A percentile compares a stretch with the other conserved stretches of the same genome.
phyloP scores from a whole-genome alignment of 1,140 invertebrate species.

The Zaprionus taronus region DNA sequence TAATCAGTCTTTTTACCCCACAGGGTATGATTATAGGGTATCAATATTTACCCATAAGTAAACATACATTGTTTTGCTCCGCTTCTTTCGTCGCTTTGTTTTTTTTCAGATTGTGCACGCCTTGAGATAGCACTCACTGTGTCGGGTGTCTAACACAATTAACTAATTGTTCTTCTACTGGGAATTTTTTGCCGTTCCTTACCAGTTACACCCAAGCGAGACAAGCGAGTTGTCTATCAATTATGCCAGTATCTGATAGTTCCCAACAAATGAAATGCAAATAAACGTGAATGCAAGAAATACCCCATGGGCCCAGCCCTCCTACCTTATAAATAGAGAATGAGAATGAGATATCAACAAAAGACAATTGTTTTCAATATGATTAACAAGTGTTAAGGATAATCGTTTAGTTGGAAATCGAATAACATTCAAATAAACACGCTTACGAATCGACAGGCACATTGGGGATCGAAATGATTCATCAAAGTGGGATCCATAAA shows the following conservation, averaged over 20 bases:
- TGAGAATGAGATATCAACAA: not conserved
- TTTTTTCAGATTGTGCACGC: slow-evolving; percentile 23
- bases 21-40: not conserved
- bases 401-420: not conserved
- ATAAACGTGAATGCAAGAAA: slow-evolving; percentile 9
- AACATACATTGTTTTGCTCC: not conserved
- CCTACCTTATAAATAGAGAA: not conserved
- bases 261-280: slow-evolving; percentile 14
- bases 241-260: slow-evolving; percentile 26
- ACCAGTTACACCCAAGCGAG: slow-evolving; percentile 2
- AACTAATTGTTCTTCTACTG: slow-evolving; percentile 30
- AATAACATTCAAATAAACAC: not conserved
- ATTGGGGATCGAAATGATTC: slow-evolving; percentile 24
- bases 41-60: not conserved
- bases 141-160: slow-evolving; percentile 27
- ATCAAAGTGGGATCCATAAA: slow-evolving; percentile 22
- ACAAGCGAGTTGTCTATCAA: slow-evolving; percentile 32
- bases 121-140: slow-evolving; percentile 24
- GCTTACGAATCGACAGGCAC: not conserved
- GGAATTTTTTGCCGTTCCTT: slow-evolving; percentile 7
- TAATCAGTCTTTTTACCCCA: not conserved
- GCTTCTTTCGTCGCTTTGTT: slow-evolving; percentile 9
- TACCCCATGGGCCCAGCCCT: not conserved
- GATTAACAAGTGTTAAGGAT: not conserved
- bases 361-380: not conserved